Percentiles rank a stretch among this genome's conserved stretches.
Evolutionary conservation across 2,797 vertebrate species (phyloP).

Genomic region (Poecilia picta): DNA sequence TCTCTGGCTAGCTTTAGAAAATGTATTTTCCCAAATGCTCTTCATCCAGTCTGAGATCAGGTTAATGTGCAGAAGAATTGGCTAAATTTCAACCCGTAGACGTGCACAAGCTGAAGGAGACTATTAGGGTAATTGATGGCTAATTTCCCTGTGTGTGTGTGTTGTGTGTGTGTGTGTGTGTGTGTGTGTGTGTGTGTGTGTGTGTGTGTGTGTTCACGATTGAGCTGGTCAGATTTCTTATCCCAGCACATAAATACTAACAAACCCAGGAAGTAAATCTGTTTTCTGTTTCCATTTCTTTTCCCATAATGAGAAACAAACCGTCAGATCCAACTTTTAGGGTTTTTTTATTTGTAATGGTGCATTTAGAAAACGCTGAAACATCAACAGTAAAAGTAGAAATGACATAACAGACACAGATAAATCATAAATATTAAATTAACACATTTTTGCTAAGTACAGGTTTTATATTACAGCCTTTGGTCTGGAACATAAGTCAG

Average conservation of each 20-base stretch:
- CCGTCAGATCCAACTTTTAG: slow-evolving; percentile 34
- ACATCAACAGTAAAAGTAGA: slow-evolving; percentile 71
- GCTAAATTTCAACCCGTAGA: not conserved
- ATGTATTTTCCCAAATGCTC: not conserved
- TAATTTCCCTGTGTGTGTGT: not conserved
- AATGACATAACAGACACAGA: slow-evolving; percentile 64
- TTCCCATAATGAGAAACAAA: not conserved
- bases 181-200: too few relatives aligned
- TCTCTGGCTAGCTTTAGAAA: not conserved
- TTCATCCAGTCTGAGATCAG: not conserved
- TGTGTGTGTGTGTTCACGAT: not conserved
- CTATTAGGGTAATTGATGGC: not conserved
- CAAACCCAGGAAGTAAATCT: not conserved
- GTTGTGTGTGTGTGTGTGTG: too few relatives aligned
- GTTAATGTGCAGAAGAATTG: not conserved
- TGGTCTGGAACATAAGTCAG: slow-evolving; percentile 67
- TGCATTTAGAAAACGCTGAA: slow-evolving; percentile 78
- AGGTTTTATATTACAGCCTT: slow-evolving; percentile 68
- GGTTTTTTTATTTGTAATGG: slow-evolving; percentile 68
- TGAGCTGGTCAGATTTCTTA: not conserved
- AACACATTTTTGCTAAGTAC: slow-evolving; percentile 70
- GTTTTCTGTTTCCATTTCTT: not conserved
- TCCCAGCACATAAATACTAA: not conserved
- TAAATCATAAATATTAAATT: slow-evolving; percentile 70
- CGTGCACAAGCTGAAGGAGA: not conserved